Conservation (phyloP, 1,140 invertebrate genomes). For the Drosophila insularis region DNA sequence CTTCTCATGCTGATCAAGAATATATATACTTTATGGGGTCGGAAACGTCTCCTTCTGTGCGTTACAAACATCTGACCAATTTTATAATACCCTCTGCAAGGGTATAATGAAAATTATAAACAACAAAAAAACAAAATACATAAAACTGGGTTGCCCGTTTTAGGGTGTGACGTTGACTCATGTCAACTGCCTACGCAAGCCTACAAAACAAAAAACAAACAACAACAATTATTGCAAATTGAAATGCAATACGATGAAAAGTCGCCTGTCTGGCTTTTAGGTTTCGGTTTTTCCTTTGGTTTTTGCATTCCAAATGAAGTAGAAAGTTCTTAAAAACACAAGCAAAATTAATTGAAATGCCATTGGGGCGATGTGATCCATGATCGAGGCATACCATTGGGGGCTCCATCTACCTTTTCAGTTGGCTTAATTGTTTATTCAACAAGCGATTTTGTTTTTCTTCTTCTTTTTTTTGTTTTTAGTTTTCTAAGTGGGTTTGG, state of each 20-base stretch:
- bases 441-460: not conserved
- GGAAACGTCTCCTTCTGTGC: no score
- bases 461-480: not conserved
- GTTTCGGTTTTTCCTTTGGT: not conserved
- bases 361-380: not conserved
- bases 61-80: no score
- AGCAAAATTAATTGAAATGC: constrained; percentile 13
- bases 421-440: constrained; percentile 14
- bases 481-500: constrained; percentile 10
- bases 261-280: not conserved
- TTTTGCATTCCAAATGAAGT: constrained; percentile 20
- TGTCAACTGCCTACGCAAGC: constrained; percentile 6
- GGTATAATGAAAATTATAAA: not conserved
- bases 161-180: constrained; percentile 20
- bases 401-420: not conserved
- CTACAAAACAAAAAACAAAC: constrained; percentile 9
- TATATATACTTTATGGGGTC: no score
- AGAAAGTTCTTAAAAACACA: constrained; percentile 15
- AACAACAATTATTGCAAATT: constrained; percentile 31
- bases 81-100: no score
- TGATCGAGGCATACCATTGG: not conserved
- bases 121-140: not conserved
- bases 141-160: constrained; percentile 16
- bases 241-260: constrained; percentile 11
- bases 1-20: no score